Percentiles rank a stretch among this genome's conserved stretches.
phyloP scores from a whole-genome alignment of 2,113 vertebrate genomes.

The Parus major region DNA sequence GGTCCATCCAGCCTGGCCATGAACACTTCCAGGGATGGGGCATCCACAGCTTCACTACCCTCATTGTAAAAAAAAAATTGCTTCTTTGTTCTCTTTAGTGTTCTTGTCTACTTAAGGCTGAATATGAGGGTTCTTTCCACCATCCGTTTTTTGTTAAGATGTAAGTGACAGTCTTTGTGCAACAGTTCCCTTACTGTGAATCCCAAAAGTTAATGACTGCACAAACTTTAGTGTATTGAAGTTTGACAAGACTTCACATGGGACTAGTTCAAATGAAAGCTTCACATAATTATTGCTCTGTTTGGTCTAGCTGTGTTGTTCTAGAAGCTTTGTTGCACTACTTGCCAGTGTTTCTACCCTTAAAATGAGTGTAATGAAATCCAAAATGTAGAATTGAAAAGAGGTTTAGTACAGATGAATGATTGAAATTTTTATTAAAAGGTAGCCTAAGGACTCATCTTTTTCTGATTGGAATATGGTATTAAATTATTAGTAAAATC shows the following conservation, averaged over 20 bases:
- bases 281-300: neutral
- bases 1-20: fast-evolving
- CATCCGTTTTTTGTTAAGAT: neutral
- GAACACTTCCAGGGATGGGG: neutral
- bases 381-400: neutral
- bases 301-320: neutral
- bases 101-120: neutral
- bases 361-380: neutral
- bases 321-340: neutral
- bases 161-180: neutral
- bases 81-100: neutral
- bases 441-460: neutral
- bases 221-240: neutral
- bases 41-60: neutral
- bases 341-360: neutral
- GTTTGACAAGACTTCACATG: fast-evolving
- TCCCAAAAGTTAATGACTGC: neutral
- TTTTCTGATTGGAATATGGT: neutral
- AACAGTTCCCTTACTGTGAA: neutral
- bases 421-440: neutral
- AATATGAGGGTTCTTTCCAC: neutral
- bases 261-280: neutral
- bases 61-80: neutral
- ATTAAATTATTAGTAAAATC: neutral
- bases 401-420: neutral